These are phyloP conservation scores for Patagioenas fasciata DNA, from an alignment of 2,113 vertebrate genomes.

Conservation along the genomic window DNA sequence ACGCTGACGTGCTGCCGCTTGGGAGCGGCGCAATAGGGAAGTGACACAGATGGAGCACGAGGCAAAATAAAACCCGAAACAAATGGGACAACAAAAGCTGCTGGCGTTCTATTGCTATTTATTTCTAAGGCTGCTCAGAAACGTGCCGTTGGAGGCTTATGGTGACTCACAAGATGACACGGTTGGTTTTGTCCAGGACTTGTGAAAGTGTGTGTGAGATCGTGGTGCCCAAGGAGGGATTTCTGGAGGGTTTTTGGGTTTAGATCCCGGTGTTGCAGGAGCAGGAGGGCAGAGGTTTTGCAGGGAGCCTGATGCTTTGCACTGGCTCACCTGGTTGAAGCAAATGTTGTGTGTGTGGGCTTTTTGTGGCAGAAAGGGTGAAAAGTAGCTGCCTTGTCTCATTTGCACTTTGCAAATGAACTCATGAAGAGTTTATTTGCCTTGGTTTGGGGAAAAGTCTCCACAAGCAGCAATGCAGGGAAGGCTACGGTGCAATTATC, in stretches of 20 bases:
- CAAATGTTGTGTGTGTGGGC: rapidly evolving
- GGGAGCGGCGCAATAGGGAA: neutral
- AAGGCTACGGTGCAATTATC: rapidly evolving
- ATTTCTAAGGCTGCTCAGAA: neutral
- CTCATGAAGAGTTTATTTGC: neutral
- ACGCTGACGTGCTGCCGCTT: neutral
- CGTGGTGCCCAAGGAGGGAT: neutral
- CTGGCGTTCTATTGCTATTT: neutral
- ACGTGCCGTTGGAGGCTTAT: rapidly evolving
- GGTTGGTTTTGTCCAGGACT: neutral
- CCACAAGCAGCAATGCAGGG: rapidly evolving
- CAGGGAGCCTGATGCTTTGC: neutral
- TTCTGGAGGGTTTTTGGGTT: neutral
- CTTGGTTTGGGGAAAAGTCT: neutral
- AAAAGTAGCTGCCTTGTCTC: neutral
- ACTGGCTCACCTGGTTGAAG: neutral
- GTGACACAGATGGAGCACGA: conserved; percentile 3
- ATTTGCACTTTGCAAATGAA: neutral
- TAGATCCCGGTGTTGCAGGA: neutral
- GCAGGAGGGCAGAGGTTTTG: too few relatives aligned
- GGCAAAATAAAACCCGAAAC: neutral
- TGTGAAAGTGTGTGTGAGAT: rapidly evolving
- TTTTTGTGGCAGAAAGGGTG: neutral
- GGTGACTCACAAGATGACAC: neutral
- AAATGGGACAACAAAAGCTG: neutral